Evolutionary conservation across 2,888 invertebrate species (phyloP), one percentile per base, ranked within the genome.

Genomic region (Drosophila borborema): DNA sequence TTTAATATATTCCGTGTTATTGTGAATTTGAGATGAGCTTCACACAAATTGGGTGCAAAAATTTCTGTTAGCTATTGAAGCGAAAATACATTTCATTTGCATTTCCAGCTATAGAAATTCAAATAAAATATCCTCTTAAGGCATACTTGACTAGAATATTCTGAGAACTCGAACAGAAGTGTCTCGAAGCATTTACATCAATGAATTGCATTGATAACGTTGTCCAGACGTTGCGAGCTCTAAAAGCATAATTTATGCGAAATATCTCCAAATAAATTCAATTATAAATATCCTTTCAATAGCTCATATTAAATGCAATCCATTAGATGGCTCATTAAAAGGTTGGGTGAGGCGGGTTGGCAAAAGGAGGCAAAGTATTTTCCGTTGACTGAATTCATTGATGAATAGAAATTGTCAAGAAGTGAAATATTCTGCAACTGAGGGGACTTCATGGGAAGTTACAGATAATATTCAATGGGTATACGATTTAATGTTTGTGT

Each of bases 281-380:
- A 18, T 59, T 16, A 48, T 46, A n/a, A 38, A n/a, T 40, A 23
- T 31, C 20, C 31, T 16, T 16, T 18, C 18, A 53, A 31, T 5
- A 20, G 54, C 31, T 18, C 31, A 20, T 18, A 31, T 23, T 45
- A 28, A 34, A 40, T 38, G 45, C 40, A 20, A 43, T 55, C 2
- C 45, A 34, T 20, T 43, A 43, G 28, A n/a, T 10, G 36, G 16
- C 23, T 51, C 23, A 65, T 65, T 53, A 31, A 66, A 56, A 23
- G 3, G 23, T 4, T 23, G 23, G 4, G 23, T 23, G 23, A 23
- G 23, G 3, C 4, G 23, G 23, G 23, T 3, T 23, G 23, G 23
- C 23, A 23, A 23, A 23, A 23, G n/a, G 1, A 3, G n/a, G n/a
- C 3, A 18, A 34, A 2, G 3, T 3, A 14, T 23, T 2, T 28